These are phyloP conservation scores for Cataglyphis hispanica DNA, from an alignment of 1,140 invertebrate species.

Conservation along the genomic window DNA sequence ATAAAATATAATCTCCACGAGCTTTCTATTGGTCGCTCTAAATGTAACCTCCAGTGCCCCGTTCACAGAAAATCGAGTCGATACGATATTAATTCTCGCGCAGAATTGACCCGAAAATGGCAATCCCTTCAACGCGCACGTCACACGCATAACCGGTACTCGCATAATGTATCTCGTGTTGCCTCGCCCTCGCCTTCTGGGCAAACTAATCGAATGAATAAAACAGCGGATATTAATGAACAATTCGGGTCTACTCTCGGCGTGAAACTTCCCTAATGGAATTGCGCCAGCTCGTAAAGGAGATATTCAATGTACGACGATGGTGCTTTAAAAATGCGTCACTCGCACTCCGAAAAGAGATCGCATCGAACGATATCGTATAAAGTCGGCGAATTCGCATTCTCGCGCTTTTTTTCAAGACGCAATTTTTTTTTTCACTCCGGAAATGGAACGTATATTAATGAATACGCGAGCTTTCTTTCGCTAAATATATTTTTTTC, in stretches of 20 bases:
- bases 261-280: slow-evolving; percentile 80
- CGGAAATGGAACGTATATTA: background rate
- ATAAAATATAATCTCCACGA: slow-evolving; percentile 39
- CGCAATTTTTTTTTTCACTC: background rate
- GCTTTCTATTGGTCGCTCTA: background rate
- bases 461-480: background rate
- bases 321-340: slow-evolving; percentile 36
- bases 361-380: background rate
- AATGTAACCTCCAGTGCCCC: background rate
- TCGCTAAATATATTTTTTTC: background rate
- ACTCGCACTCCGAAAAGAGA: background rate
- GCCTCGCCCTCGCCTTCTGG: slow-evolving; percentile 60
- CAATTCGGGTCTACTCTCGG: slow-evolving; percentile 72
- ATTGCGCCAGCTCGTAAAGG: slow-evolving; percentile 76
- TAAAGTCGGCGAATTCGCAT: background rate
- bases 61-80: slow-evolving; percentile 35
- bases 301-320: slow-evolving; percentile 76
- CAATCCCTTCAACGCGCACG: slow-evolving; percentile 15
- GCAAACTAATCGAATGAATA: slow-evolving; percentile 81
- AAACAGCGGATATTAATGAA: slow-evolving; percentile 76
- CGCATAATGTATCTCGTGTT: background rate
- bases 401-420: background rate
- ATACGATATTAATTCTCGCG: slow-evolving; percentile 60
- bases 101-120: slow-evolving; percentile 38
- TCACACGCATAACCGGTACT: slow-evolving; percentile 20